Evolutionary conservation across 2,797 vertebrate species (phyloP), one percentile per base, ranked within the genome.

Genomic region (Lophius americanus): DNA sequence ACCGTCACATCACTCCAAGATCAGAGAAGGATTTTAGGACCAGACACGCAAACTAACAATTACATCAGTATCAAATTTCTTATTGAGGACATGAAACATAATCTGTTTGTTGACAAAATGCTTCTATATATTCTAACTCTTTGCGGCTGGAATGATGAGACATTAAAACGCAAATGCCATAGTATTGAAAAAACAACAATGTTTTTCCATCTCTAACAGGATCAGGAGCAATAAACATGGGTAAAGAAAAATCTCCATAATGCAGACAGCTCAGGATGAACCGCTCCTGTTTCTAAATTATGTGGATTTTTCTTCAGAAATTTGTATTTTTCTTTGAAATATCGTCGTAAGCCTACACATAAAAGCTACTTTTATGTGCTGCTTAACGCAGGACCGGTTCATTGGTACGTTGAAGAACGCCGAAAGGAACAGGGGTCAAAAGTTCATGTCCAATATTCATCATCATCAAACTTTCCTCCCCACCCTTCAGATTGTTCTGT

Each of bases 171-270:
- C 10, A 44, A 10, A 44, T 11, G 4, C 3, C 9, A 4, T 0
- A 44, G 0, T 11, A 12, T 23, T 23, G 12, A 11, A 44, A 44
- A 44, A 44, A 12, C 5, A 8, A 8, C 3, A 42, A 42, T 10
- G 41, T 42, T 42, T 42, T 10, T 44, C 43, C 13, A 44, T 14
- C 9, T 14, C 2, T 8, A 8, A 13, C 46, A 56, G 9, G 42
- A 60, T n/a, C n/a, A n/a, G n/a, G n/a, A n/a, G 36, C 9, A 51
- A 47, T 64, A 69, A 73, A 79, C 48, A 66, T 51, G 69, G 32
- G 36, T 65, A 82, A 73, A 68, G 61, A 74, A 82, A 80, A 73
- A 56, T 81, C 47, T 52, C 69, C 55, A 62, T 64, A 51, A 42
- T 9, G 51, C 58, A 44, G 39, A 65, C 36, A 67, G 43, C 47